Evolutionary conservation across 2,888 invertebrate genomes (phyloP).

Genomic region (Protonemura montana): DNA sequence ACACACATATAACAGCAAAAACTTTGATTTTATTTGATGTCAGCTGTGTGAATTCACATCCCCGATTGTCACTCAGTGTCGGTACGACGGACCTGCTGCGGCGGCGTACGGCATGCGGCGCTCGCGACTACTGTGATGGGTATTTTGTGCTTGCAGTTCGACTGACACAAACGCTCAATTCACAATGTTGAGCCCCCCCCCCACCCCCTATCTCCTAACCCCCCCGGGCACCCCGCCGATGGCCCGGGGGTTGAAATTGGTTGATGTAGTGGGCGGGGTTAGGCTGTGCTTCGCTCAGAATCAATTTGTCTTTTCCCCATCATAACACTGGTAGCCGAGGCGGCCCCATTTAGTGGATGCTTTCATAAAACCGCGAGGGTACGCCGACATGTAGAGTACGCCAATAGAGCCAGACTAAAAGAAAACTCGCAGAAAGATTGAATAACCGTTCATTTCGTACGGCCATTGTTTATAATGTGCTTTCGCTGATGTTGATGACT

Average conservation of each 20-base stretch:
- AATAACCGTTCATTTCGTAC: constrained; percentile 17
- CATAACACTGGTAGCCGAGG: constrained; percentile 42
- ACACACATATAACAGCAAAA: background rate
- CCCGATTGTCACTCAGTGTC: background rate
- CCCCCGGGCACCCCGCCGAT: background rate
- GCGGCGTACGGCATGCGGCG: background rate
- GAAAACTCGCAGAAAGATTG: constrained; percentile 29
- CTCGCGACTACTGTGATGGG: constrained; percentile 13
- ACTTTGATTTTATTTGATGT: constrained; percentile 7
- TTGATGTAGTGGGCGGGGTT: constrained; percentile 35
- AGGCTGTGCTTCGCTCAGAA: constrained; percentile 43
- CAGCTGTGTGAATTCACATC: background rate
- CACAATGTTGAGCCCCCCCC: constrained; percentile 8
- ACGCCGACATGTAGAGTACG: background rate
- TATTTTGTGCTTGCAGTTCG: constrained; percentile 9
- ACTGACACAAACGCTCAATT: constrained; percentile 30
- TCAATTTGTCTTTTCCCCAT: constrained; percentile 46
- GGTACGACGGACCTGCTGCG: background rate
- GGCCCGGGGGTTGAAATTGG: constrained; percentile 38
- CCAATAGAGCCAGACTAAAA: background rate
- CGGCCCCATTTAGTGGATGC: constrained; percentile 31
- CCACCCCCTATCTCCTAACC: background rate
- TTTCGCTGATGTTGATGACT: background rate
- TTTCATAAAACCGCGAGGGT: constrained; percentile 38
- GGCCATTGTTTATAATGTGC: constrained; percentile 23